phyloP scores from a whole-genome alignment of 2,888 invertebrate genomes.

The Acanthopleura granulata region DNA sequence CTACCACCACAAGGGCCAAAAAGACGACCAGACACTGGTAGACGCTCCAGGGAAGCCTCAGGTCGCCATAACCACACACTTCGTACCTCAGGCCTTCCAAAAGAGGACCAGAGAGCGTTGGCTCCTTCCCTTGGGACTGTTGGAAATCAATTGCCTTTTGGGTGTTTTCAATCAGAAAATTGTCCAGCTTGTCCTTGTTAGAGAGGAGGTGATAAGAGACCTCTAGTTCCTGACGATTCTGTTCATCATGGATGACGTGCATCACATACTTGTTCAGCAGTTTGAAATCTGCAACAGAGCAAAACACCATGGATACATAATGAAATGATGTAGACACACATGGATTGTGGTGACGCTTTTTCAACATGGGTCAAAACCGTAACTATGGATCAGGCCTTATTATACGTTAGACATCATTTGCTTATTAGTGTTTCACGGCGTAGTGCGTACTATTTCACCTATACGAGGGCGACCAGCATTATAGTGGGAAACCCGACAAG shows the following conservation, averaged over 20 bases:
- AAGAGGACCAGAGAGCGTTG: not conserved
- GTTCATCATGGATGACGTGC: not conserved
- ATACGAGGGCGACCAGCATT: too few relatives aligned
- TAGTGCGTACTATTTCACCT: too few relatives aligned
- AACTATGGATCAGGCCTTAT: too few relatives aligned
- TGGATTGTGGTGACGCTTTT: too few relatives aligned
- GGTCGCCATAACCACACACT: not conserved
- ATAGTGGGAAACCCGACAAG: too few relatives aligned
- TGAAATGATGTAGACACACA: too few relatives aligned
- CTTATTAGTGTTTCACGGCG: too few relatives aligned
- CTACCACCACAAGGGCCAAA: not conserved
- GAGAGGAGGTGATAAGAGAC: not conserved
- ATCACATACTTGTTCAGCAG: not conserved
- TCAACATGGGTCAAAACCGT: too few relatives aligned
- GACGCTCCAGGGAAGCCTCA: not conserved
- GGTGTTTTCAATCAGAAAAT: not conserved
- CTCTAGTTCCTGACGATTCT: not conserved
- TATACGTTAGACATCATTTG: too few relatives aligned
- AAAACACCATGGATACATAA: too few relatives aligned
- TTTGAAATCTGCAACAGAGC: not conserved
- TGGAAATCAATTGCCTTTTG: not conserved
- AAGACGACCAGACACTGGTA: not conserved
- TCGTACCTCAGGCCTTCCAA: not conserved
- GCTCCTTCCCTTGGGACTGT: not conserved
- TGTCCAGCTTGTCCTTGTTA: conserved; percentile 3